phyloP scores from a whole-genome alignment of 1,140 invertebrate species.

The Papilio aristodemus region DNA sequence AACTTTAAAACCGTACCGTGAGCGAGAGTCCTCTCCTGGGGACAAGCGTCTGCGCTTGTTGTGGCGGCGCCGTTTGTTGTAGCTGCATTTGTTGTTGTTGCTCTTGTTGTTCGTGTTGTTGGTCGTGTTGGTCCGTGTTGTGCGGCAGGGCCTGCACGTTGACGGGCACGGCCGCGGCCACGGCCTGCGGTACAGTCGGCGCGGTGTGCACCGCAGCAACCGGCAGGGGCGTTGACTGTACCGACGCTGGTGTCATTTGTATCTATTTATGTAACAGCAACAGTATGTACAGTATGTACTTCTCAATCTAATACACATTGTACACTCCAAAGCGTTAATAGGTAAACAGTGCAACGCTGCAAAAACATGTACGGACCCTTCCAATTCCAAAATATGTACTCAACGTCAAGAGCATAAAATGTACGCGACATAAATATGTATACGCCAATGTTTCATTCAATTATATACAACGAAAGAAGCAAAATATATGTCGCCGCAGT shows the following conservation, averaged over 20 bases:
- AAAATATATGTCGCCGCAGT: too few relatives aligned
- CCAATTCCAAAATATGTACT: too few relatives aligned
- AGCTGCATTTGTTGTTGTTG: conserved; percentile 50
- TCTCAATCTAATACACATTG: too few relatives aligned
- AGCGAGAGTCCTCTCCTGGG: conserved; percentile 87
- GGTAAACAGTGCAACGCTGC: too few relatives aligned
- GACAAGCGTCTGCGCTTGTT: conserved; percentile 70
- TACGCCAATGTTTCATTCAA: too few relatives aligned
- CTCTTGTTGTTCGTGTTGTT: not conserved
- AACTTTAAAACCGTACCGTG: conserved; percentile 88
- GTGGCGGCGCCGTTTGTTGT: conserved; percentile 58
- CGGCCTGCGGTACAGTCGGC: conserved; percentile 42
- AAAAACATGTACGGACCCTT: too few relatives aligned
- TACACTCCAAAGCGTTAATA: too few relatives aligned
- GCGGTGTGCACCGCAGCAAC: conserved; percentile 19
- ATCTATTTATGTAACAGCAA: conserved; percentile 31
- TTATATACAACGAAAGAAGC: too few relatives aligned
- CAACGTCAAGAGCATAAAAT: too few relatives aligned
- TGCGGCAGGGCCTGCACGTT: conserved; percentile 31
- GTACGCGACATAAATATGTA: too few relatives aligned
- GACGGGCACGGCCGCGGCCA: conserved; percentile 16
- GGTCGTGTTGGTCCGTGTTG: conserved; percentile 41
- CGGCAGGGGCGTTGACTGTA: conserved; percentile 38
- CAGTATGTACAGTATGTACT: too few relatives aligned
- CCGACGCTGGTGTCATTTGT: conserved; percentile 41